Conservation (phyloP, 2,797 vertebrate species). For the Liparis tanakae region DNA sequence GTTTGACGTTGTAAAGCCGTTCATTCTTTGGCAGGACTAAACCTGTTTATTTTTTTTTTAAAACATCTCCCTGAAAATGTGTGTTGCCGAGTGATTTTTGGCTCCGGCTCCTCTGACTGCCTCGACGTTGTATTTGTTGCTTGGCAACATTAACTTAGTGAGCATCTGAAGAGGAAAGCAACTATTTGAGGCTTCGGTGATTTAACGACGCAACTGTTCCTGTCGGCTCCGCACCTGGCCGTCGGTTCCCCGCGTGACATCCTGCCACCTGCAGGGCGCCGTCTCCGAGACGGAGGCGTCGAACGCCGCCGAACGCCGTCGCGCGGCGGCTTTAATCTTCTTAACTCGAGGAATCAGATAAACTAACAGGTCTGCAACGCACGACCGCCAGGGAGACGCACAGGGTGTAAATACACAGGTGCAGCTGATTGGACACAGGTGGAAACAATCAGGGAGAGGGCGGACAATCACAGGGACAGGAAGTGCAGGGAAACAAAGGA, state of each 20-base stretch:
- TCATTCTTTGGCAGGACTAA: constrained; percentile 4
- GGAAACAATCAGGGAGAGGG: too few relatives aligned
- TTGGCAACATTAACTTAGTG: constrained; percentile 64
- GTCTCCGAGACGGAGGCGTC: too few relatives aligned
- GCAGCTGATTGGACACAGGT: too few relatives aligned
- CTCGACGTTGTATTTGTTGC: constrained; percentile 63
- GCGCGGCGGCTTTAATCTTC: too few relatives aligned
- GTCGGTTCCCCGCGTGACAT: constrained; percentile 39
- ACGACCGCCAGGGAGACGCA: too few relatives aligned
- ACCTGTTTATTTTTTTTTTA: background rate
- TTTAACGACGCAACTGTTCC: constrained; percentile 53
- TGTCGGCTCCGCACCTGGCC: constrained; percentile 36
- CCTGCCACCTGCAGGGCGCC: constrained; percentile 59
- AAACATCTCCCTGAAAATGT: constrained; percentile 11
- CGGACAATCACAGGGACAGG: too few relatives aligned
- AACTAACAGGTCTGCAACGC: too few relatives aligned
- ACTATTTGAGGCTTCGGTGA: constrained; percentile 53
- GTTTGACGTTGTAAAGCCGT: constrained; percentile 7
- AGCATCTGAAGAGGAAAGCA: constrained; percentile 56
- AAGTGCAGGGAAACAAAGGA: too few relatives aligned
- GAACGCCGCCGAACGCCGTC: too few relatives aligned
- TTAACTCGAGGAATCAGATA: too few relatives aligned
- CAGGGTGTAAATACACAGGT: too few relatives aligned
- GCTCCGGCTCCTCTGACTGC: constrained; percentile 29
- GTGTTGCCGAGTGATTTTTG: constrained; percentile 45